phyloP scores from a whole-genome alignment of 2,888 invertebrate species.

The Apamea sordens region DNA sequence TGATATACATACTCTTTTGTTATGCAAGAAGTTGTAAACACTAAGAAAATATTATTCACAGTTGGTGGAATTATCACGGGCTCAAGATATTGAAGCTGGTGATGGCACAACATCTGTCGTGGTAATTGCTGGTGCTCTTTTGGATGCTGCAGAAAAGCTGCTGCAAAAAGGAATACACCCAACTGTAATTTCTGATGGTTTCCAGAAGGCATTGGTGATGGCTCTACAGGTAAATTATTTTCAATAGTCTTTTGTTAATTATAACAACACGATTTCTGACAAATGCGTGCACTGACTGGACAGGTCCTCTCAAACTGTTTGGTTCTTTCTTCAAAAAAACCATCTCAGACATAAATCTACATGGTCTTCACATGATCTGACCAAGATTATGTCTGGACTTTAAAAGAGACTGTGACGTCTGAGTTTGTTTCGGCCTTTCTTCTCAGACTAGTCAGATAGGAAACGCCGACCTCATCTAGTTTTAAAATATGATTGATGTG shows the following conservation, averaged over 20 bases:
- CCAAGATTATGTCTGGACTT: too few species aligned
- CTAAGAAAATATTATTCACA: slow-evolving; percentile 79
- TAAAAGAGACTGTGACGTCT: too few species aligned
- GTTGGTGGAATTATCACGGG: slow-evolving; percentile 99
- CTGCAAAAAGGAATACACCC: slow-evolving; percentile 99
- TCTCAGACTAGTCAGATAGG: too few species aligned
- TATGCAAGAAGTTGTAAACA: background rate
- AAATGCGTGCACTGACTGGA: too few species aligned
- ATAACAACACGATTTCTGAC: too few species aligned
- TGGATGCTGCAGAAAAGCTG: slow-evolving; percentile 98
- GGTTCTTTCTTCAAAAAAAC: too few species aligned
- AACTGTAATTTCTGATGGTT: slow-evolving; percentile 98
- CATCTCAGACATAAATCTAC: too few species aligned
- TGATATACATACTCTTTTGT: background rate
- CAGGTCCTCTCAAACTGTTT: too few species aligned
- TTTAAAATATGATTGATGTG: too few species aligned
- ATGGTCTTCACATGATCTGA: too few species aligned
- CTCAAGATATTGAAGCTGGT: slow-evolving; percentile 99
- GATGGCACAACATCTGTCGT: slow-evolving; percentile 99
- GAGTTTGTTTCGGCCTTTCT: too few species aligned
- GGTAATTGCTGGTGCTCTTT: slow-evolving; percentile 98
- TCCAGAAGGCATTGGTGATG: slow-evolving; percentile 95
- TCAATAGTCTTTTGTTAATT: background rate
- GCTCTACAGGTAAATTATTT: slow-evolving; percentile 90
- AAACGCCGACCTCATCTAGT: too few species aligned